phyloP scores from a whole-genome alignment of 2,113 vertebrate species.

The cat (Felis catus) region F.catus_Fca126_mat1.0 CM031416.1:140837001-140837500 shows the following conservation, averaged over 20 bases:
- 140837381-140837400: not conserved
- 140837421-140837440: not conserved
- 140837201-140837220: not conserved
- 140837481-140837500: not conserved
- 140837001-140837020: not conserved
- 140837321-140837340: not conserved
- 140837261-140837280: not conserved
- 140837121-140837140: conserved; percentile 41
- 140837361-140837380: not conserved
- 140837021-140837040: conserved; percentile 37
- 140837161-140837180: conserved; percentile 42
- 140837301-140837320: not conserved
- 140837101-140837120: conserved; percentile 4
- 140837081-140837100: conserved; percentile 13
- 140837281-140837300: not conserved
- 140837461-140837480: not conserved
- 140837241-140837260: not conserved
- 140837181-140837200: conserved; percentile 19
- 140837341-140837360: not conserved
- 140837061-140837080: not conserved
- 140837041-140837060: conserved; percentile 3
- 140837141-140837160: conserved; percentile 50
- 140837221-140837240: not conserved
- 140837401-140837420: not conserved
- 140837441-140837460: not conserved